A percentile compares a stretch with the other conserved stretches of the same genome.
phyloP scores from a whole-genome alignment of 2,888 invertebrate species.

The Pollenia amentaria region DNA sequence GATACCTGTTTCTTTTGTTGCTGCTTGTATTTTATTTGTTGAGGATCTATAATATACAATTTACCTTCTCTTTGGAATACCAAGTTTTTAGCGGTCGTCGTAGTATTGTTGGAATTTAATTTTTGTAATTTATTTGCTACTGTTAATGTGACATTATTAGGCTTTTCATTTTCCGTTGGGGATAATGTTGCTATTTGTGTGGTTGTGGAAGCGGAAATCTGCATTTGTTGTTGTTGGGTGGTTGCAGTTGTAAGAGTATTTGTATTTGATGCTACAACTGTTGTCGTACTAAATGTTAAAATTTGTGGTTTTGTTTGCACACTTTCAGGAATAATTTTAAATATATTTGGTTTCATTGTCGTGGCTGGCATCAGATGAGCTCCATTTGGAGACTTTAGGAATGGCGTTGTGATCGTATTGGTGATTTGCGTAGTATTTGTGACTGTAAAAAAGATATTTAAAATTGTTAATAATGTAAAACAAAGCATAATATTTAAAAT shows the following conservation, averaged over 20 bases:
- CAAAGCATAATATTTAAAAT: background rate
- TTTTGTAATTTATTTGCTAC: conserved; percentile 51
- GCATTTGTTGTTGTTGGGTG: conserved; percentile 14
- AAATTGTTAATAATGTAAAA: background rate
- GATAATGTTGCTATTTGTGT: conserved; percentile 1
- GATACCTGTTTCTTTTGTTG: conserved; percentile 82
- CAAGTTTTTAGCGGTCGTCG: conserved; percentile 76
- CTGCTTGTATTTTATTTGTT: conserved; percentile 82
- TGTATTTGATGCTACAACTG: conserved; percentile 11
- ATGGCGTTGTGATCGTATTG: conserved; percentile 53
- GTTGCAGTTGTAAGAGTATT: conserved; percentile 13
- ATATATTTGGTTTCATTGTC: conserved; percentile 72
- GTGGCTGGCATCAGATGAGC: conserved; percentile 35
- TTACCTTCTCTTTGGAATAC: conserved; percentile 83
- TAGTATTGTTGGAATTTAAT: conserved; percentile 17
- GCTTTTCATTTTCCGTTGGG: background rate
- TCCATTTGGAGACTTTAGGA: conserved; percentile 52
- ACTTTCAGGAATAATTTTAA: conserved; percentile 71
- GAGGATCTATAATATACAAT: conserved; percentile 83
- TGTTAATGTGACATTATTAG: conserved; percentile 13
- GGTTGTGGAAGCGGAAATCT: conserved; percentile 1
- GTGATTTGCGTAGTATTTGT: conserved; percentile 60
- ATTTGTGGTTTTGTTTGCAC: conserved; percentile 69
- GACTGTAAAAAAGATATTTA: conserved; percentile 37
- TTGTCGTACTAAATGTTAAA: conserved; percentile 50